Evolutionary conservation across 2,797 vertebrate genomes (phyloP), one percentile per base, ranked within the genome.

Genomic region (Cyprinodon diabolis): DNA sequence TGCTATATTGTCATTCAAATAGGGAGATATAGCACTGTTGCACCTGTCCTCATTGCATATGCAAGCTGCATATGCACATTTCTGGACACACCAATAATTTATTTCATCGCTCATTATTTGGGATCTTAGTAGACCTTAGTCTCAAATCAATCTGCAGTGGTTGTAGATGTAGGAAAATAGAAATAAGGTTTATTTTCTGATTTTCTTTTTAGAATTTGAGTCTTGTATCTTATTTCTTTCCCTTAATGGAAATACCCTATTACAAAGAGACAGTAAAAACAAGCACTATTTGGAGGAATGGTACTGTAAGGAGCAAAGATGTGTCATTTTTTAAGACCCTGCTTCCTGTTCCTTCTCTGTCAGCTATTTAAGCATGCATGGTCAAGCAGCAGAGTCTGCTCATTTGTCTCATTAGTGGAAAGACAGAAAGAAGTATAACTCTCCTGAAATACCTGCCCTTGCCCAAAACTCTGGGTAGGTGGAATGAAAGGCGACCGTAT

Each of bases 361-460:
- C 90, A 84, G 66, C 90, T 94, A 92, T 84, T 93, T 96, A 87
- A 87, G 89, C 94, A 95, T 94, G 95, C 95, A 94, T 93, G 95
- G 95, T 92, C 94, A 95, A 95, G 85, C 90, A 93, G 93, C 86
- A 92, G 92, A 94, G 93, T 90, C 91, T 88, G 91, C 95, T 96
- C 92, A 75, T 94, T 93, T 94, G 94, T 95, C 94, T 96, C 94
- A 96, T 96, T 96, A 96, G 90, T 84, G 87, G 79, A 86, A 82
- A 91, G 93, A 95, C 94, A 95, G 93, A 90, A 95, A 96, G 94
- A 96, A 95, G 87, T 90, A 96, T 92, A 92, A 92, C 90, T 93
- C 83, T 91, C 93, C 88, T 88, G 90, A 95, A 96, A 96, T 95
- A 94, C 87, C 89, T 95, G 91, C 88, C 93, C 93, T 95, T 94